phyloP scores from a whole-genome alignment of 2,888 invertebrate genomes.

The Dastarcus helophoroides region DNA sequence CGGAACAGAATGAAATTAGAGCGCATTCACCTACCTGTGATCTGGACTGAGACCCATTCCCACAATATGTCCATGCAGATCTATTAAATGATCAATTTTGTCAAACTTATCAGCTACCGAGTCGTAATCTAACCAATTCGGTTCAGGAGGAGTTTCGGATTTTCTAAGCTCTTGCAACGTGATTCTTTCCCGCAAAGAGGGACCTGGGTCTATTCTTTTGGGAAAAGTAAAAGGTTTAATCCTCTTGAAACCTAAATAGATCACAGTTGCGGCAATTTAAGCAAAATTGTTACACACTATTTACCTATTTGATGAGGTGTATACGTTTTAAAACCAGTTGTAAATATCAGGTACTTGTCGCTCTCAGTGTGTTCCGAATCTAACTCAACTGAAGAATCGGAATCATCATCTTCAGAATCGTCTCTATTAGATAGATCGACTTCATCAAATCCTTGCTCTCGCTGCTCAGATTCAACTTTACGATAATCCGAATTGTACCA shows the following conservation, averaged over 20 bases:
- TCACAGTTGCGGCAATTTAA: conserved; percentile 1
- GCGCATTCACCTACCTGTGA: conserved; percentile 44
- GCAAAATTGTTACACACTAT: conserved; percentile 1
- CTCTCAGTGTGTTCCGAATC: conserved; percentile 12
- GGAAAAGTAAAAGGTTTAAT: conserved; percentile 60
- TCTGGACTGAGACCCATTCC: conserved; percentile 80
- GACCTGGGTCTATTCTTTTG: conserved; percentile 54
- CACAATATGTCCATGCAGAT: conserved; percentile 76
- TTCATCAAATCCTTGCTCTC: conserved; percentile 17
- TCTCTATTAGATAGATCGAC: conserved; percentile 23
- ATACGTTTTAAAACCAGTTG: conserved; percentile 71
- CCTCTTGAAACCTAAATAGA: conserved; percentile 48
- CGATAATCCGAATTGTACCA: conserved; percentile 53
- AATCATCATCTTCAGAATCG: conserved; percentile 36
- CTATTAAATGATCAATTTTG: conserved; percentile 66
- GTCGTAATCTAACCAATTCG: conserved; percentile 57
- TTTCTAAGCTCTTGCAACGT: conserved; percentile 44
- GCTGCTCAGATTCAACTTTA: conserved; percentile 34
- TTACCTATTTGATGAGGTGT: conserved; percentile 73
- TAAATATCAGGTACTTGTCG: conserved; percentile 68
- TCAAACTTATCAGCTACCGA: conserved; percentile 59
- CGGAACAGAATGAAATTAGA: not conserved
- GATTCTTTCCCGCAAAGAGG: conserved; percentile 53
- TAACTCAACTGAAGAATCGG: conserved; percentile 4
- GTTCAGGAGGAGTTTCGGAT: conserved; percentile 41